Base-by-base conservation (phyloP, 1,140 invertebrate genomes). In the Venustaconcha ellipsiformis region DNA sequence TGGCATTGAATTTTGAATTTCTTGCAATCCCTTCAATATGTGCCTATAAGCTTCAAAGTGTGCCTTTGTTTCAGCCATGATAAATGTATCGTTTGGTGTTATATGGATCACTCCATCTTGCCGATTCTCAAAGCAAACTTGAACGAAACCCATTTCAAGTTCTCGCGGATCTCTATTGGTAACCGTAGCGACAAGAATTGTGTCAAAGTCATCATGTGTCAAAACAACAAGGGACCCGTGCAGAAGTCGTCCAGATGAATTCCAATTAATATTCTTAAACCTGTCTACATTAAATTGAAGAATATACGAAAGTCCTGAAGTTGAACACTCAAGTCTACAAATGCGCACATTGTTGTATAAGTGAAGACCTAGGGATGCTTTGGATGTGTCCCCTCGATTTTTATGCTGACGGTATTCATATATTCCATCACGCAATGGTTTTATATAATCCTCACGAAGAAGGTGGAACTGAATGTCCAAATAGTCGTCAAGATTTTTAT, bases 401-500 rank as follows among this genome's bases (percentile, higher is more conserved):
- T 74, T 64, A 14, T 56, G 69, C 17, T 20, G 26, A 57, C 74
- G 77, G 57, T 83, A 84, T 30, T 84, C 78, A 4, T 59, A 65
- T 55, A 91, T 83, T 62, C 91, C 90, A 18, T 88, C 74, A 71
- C 90, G 70, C 14, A 92, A 74, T 14, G 90, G 88, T 26, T 74
- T 72, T 64, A 90, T 73, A 73, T 90, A 91, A 82, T 96, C 95
- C 90, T 96, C 94, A 15, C 94, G 86, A 48, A 96, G 86, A 5
- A 96, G 88, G 17, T 94, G 88, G 83, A 95, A 95, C 81, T 96
- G 95, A 0, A 94, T 91, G 83, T 95, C 94, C 11, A 96, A 87
- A 84, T 96, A 96, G 80, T 95, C 92, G 30, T 94, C 91, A 0
- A 92, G 89, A 86, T 92, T 88, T 11, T 86, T 75, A 85, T 94